phyloP scores from a whole-genome alignment of 2,888 invertebrate species.

The Psococerastis gibbosa region DNA sequence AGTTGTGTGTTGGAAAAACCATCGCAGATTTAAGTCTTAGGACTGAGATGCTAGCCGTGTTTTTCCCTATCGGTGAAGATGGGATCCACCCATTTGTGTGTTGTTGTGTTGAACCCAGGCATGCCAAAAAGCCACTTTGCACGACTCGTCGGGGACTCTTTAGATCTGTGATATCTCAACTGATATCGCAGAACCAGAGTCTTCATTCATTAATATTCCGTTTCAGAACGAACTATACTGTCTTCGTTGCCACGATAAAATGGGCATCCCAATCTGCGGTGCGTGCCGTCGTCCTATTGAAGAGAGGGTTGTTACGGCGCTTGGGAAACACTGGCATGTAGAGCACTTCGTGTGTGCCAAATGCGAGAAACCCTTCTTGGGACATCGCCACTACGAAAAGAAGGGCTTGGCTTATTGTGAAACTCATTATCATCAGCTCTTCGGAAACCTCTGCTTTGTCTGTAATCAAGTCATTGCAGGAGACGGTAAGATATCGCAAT shows the following conservation, averaged over 20 bases:
- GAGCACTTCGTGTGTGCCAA: slow-evolving; percentile 99
- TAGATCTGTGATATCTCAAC: no score
- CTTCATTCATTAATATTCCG: slow-evolving; percentile 11
- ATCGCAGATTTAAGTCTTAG: no score
- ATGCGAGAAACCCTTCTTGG: slow-evolving; percentile 98
- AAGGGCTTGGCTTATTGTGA: slow-evolving; percentile 98
- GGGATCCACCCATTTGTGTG: no score
- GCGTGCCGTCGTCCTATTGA: slow-evolving; percentile 98
- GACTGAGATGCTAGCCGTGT: no score
- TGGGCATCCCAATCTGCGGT: slow-evolving; percentile 99
- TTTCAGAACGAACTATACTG: slow-evolving; percentile 86
- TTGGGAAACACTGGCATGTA: slow-evolving; percentile 97
- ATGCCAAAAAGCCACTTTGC: no score
- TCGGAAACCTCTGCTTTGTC: slow-evolving; percentile 95
- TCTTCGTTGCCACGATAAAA: slow-evolving; percentile 94
- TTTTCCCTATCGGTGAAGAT: no score
- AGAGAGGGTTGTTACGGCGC: slow-evolving; percentile 93
- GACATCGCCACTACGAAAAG: slow-evolving; percentile 96
- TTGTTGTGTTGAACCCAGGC: no score
- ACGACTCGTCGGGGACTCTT: no score
- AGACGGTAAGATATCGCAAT: slow-evolving; percentile 90
- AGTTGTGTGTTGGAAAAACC: no score
- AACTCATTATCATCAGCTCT: slow-evolving; percentile 95
- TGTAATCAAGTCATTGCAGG: slow-evolving; percentile 97
- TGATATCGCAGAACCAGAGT: no score